Base-by-base conservation (phyloP, 2,888 invertebrate genomes). In the Diogma glabrata region DNA sequence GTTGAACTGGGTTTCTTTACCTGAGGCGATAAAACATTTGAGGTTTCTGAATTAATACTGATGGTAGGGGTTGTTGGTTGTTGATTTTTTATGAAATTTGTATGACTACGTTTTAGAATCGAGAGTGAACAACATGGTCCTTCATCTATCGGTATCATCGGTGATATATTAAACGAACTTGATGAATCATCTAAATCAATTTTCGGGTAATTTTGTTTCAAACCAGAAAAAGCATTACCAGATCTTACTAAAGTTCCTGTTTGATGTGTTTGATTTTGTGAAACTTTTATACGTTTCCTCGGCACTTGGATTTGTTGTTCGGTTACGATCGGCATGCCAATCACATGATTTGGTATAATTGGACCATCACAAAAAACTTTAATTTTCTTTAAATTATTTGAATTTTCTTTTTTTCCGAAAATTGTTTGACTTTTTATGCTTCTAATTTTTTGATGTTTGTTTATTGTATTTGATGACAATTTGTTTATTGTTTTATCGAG, bases 311-410 rank as follows among this genome's bases (percentile, higher is more conserved):
- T 8, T 19, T 17, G 3, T 19, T 16, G 28, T 12, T 28, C 47
- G 8, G 20, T 28, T 7, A 28, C 22, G 30, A 26, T 20, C 16
- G 14, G n/a, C 7, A 17, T 47, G 7, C 16, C 19, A 30, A 20
- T 30, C 10, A 14, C 30, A 10, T 28, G 40, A 40, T 40, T 40
- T n/a, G n/a, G n/a, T n/a, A n/a, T n/a, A n/a, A n/a, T n/a, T n/a
- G n/a, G n/a, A n/a, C n/a, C 14, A 28, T 47, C 47, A 47, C 47
- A 47, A 23, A 47, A 28, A 10, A 30, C 30, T 47, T 47, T 47
- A 16, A 28, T 28, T 19, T 47, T 47, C 20, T 47, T 47, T 17
- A 20, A 19, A 40, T 20, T 40, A 5, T 16, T 28, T 3, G 47
- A 17, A 17, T 26, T 28, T 28, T 47, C 47, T 20, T 47, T 47